Base-by-base conservation (phyloP, 2,113 vertebrate species). In the Galemys pyrenaicus region DNA sequence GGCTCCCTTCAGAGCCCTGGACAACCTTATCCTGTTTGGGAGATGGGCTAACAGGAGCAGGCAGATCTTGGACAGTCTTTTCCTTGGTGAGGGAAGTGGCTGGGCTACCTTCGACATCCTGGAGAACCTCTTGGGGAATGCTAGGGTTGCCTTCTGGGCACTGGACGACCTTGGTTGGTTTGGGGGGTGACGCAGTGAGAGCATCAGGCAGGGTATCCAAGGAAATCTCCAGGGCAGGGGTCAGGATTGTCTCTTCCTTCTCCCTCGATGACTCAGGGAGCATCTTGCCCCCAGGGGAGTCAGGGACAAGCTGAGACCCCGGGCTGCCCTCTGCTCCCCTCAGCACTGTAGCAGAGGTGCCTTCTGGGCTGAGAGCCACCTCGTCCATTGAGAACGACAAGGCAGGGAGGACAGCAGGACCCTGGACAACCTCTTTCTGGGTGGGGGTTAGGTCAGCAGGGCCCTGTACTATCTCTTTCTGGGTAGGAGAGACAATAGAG, bases 141-240 rank as follows among this genome's bases (percentile, higher is more conserved):
- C 62, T 51, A 15, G n/a, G 56, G 35, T 67, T 86, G 19, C 56
- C 51, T 64, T 73, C 81, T 60, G 85, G 49, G 71, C 3, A 49
- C 35, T 79, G 92, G 51, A n/a, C 64, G 78, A 28, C n/a, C 65
- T 83, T 7, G 19, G 49, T 5, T 54, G 90, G 26, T 28, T 74
- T 44, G 32, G 75, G 41, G n/a, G 77, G 5, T 9, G 81, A 32
- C 62, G 41, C 5, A 16, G 6, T 19, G 30, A 64, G 58, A 75
- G 35, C 70, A 77, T 51, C 32, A 1, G 8, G 22, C 28, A 99
- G 98, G 0, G 99, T 99, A 92, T 99, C 99, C 96, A 99, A 98
- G 0, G 99, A 98, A 35, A 90, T 98, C 60, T 99, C 99, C 98
- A 99, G 99, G 56, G 99, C 99, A 3, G 95, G 64, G 0, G 81